Percentiles rank a stretch among this genome's conserved stretches.
These are phyloP conservation scores for Ariolimax columbianus DNA, from an alignment of 2,888 invertebrate species.

Conservation along the genomic window DNA sequence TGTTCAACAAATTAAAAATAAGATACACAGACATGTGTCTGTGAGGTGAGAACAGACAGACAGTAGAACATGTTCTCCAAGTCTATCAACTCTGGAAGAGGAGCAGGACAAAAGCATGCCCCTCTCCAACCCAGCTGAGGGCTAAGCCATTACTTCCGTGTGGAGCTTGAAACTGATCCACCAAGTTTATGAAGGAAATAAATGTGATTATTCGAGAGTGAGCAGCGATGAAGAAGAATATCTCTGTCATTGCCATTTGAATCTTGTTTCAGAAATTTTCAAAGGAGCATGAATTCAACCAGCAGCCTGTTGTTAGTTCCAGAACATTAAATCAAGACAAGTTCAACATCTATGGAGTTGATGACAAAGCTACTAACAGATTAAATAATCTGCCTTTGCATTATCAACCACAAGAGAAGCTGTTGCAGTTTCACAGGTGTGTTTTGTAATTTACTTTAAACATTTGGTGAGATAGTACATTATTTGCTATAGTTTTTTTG, in stretches of 20 bases:
- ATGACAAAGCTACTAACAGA: not conserved
- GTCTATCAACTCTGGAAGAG: too few relatives aligned
- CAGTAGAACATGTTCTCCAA: too few relatives aligned
- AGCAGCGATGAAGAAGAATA: not conserved
- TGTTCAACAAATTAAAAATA: too few relatives aligned
- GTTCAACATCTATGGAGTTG: not conserved
- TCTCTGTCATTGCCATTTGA: not conserved
- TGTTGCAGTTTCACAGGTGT: not conserved
- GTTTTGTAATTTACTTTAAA: not conserved
- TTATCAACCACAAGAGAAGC: not conserved
- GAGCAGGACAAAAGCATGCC: too few relatives aligned
- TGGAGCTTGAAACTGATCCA: too few relatives aligned
- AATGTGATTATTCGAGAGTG: not conserved
- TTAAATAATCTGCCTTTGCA: not conserved
- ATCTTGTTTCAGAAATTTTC: slow-evolving; percentile 6
- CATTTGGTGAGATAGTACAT: not conserved
- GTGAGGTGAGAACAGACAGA: too few relatives aligned
- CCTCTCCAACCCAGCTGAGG: too few relatives aligned
- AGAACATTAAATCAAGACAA: not conserved
- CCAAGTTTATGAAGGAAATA: too few relatives aligned
- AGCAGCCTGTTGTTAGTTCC: not conserved
- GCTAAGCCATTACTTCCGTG: too few relatives aligned
- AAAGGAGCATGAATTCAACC: not conserved
- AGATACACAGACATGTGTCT: too few relatives aligned
- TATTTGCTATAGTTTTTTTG: not conserved